Evolutionary conservation across 2,888 invertebrate species (phyloP).

Genomic region (Hyppa rectilinea): DNA sequence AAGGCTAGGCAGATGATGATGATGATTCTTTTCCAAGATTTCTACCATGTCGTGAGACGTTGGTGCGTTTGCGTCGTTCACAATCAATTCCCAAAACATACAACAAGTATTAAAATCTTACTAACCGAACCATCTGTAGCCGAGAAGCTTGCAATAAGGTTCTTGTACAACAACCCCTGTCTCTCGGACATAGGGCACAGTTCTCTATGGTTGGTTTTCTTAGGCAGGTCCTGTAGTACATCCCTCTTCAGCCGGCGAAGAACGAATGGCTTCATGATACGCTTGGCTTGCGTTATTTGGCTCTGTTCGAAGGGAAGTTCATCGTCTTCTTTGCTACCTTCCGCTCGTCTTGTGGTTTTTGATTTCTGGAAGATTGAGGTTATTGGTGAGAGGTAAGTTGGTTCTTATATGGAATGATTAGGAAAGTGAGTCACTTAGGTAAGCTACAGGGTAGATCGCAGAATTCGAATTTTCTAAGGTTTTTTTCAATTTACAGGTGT

Average conservation of each 20-base stretch:
- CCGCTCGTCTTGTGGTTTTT: slow-evolving; percentile 87
- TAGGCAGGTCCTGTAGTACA: slow-evolving; percentile 96
- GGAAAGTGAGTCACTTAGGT: too few species aligned
- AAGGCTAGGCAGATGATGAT: too few species aligned
- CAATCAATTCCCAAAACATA: too few species aligned
- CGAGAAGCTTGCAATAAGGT: slow-evolving; percentile 93
- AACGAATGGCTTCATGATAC: slow-evolving; percentile 99
- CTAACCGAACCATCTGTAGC: slow-evolving; percentile 91
- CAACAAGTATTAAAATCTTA: slow-evolving; percentile 23
- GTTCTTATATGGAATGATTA: too few species aligned
- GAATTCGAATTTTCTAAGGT: too few species aligned
- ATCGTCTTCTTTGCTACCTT: slow-evolving; percentile 88
- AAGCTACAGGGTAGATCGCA: too few species aligned
- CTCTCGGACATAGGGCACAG: slow-evolving; percentile 92
- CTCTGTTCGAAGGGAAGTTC: slow-evolving; percentile 96
- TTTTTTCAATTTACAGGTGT: too few species aligned
- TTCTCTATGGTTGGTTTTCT: slow-evolving; percentile 94
- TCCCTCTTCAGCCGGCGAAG: slow-evolving; percentile 96
- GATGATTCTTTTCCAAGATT: too few species aligned
- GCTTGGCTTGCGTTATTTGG: slow-evolving; percentile 97
- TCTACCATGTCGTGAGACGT: too few species aligned
- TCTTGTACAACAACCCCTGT: slow-evolving; percentile 94
- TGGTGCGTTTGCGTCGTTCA: too few species aligned
- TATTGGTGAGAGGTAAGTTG: too few species aligned
- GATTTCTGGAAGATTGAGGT: slow-evolving; percentile 90